Percentiles rank a stretch among this genome's conserved stretches.
Evolutionary conservation across 2,113 vertebrate species (phyloP).

Genomic region (Ibidorhyncha struthersii): DNA sequence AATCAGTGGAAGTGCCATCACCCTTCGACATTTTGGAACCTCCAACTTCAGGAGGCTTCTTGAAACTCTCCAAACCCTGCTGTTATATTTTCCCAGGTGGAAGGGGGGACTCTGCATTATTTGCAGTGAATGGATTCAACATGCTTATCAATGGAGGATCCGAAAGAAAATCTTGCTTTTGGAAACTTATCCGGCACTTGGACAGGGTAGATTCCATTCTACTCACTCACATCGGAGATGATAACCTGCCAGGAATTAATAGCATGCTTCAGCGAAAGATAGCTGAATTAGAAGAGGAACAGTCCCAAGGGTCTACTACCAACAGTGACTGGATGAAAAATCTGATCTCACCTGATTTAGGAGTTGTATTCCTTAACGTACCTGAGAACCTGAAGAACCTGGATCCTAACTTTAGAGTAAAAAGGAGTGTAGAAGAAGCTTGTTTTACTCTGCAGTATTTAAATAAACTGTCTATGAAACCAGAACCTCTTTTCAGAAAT

Average conservation of each 20-base stretch:
- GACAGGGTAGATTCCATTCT: slow-evolving; percentile 94
- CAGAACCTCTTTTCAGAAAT: slow-evolving; percentile 86
- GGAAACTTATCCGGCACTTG: slow-evolving; percentile 93
- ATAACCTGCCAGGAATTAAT: slow-evolving; percentile 92
- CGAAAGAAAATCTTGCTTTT: slow-evolving; percentile 92
- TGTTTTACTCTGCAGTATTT: slow-evolving; percentile 87
- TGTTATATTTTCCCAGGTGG: slow-evolving; percentile 95
- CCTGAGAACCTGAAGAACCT: slow-evolving; percentile 86
- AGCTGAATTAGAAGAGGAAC: slow-evolving; percentile 90
- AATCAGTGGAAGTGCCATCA: slow-evolving; percentile 91
- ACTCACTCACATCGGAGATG: slow-evolving; percentile 90
- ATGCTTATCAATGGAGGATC: slow-evolving; percentile 96
- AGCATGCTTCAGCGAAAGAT: slow-evolving; percentile 93
- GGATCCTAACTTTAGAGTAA: slow-evolving; percentile 83
- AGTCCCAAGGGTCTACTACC: slow-evolving; percentile 89
- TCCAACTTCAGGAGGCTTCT: slow-evolving; percentile 90
- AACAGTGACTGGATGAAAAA: slow-evolving; percentile 96
- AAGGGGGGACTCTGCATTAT: slow-evolving; percentile 89
- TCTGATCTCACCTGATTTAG: slow-evolving; percentile 93
- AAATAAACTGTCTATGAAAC: slow-evolving; percentile 87
- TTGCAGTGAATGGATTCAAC: slow-evolving; percentile 95
- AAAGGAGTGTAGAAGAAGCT: slow-evolving; percentile 86
- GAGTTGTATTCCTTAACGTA: slow-evolving; percentile 90
- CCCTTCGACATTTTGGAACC: slow-evolving; percentile 93
- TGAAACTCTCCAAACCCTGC: slow-evolving; percentile 94